Conservation (phyloP, 2,797 vertebrate species). For the Epinephelus coioides region DNA sequence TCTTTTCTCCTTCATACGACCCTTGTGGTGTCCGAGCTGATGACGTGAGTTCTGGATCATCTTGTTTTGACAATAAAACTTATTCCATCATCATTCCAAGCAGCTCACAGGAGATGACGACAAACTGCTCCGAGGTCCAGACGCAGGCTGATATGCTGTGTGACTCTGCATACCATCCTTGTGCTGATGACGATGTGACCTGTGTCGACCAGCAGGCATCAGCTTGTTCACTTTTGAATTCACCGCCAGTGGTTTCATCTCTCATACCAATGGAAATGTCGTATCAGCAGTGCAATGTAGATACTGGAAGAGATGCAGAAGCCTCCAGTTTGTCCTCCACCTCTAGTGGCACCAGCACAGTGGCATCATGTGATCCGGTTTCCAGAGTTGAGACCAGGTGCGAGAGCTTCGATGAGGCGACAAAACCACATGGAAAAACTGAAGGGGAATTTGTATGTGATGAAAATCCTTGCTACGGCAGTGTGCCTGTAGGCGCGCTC, state of each 20-base stretch:
- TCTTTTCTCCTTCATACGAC: not conserved
- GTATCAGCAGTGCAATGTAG: conserved; percentile 48
- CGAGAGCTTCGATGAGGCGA: not conserved
- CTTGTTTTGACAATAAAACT: conserved; percentile 42
- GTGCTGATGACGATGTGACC: not conserved
- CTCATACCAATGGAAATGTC: conserved; percentile 34
- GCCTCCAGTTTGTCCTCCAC: conserved; percentile 18
- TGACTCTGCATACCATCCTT: conserved; percentile 30
- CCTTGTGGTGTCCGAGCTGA: not conserved
- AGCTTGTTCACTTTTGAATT: not conserved
- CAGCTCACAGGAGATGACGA: not conserved
- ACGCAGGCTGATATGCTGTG: conserved; percentile 3
- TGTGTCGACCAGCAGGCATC: conserved; percentile 16
- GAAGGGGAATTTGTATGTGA: not conserved
- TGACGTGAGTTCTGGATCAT: conserved; percentile 7
- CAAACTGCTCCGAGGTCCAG: not conserved
- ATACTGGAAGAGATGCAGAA: conserved; percentile 45
- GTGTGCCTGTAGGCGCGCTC: not conserved
- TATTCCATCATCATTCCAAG: conserved; percentile 43
- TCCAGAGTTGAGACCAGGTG: not conserved
- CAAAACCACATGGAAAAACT: not conserved
- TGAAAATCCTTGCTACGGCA: conserved; percentile 14
- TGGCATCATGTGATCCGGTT: not conserved
- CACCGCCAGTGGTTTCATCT: not conserved
- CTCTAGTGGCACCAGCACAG: too few species aligned